Evolutionary conservation across 2,888 invertebrate species (phyloP), one percentile per base, ranked within the genome.

Genomic region (Pseudococcus longispinus): DNA sequence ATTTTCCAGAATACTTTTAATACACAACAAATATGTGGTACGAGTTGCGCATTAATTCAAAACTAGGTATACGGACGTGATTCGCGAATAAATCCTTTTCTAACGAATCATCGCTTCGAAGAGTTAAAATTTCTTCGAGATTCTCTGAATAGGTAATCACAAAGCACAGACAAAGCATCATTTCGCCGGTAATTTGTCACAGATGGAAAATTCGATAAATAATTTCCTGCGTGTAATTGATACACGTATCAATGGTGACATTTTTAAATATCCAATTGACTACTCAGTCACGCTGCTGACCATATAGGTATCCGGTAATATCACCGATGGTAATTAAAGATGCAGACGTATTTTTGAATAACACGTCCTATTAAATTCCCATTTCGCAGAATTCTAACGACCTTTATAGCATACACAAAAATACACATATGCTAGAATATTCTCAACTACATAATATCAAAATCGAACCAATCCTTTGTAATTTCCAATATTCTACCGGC

Each of bases 271-370:
- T n/a, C 20, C 77, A 80, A 80, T 80, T 80, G 77, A 80, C 77
- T 42, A 80, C 77, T 80, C 77, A 80, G 77, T 80, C 77, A 80
- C 77, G 77, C 37, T 80, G 20, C 42, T 80, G 77, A 42, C 23
- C 77, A 80, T 80, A 80, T 80, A 80, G 77, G 77, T 80, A 80
- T 80, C 77, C 77, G 42, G 77, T 42, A 80, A 80, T 37, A 37
- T 37, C 37, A 37, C 42, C 9, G 32, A 2, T 70, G 70, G 42
- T 42, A 80, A 80, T 80, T 80, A 80, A 80, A 42, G 32, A 80
- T 13, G 20, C 77, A 80, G 42, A 80, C 42, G 15, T 80, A 80
- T 80, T 42, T 42, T 80, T 37, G 42, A 80, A 80, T 80, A 42
- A 80, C 77, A 20, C 42, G 77, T 80, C 77, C 77, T 80, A 80